These are phyloP conservation scores for Buphagus erythrorhynchus DNA, from an alignment of 2,797 vertebrate genomes.

Conservation along the genomic window DNA sequence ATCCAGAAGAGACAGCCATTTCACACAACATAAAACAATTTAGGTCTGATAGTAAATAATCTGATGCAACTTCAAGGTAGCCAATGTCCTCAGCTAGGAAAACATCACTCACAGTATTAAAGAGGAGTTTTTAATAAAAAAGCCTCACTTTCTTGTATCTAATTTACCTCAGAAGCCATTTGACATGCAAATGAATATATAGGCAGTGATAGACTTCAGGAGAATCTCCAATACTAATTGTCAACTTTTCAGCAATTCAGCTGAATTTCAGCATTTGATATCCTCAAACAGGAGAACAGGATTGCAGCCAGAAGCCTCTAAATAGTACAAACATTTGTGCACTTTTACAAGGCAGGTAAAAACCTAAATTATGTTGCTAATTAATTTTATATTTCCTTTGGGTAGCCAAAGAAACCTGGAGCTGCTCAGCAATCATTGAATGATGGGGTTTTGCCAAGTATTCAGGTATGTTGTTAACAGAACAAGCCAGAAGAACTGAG, in stretches of 20 bases:
- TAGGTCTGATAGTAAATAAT: not conserved
- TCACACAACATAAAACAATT: not conserved
- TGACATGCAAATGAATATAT: not conserved
- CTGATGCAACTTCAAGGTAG: not conserved
- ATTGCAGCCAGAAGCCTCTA: conserved; percentile 70
- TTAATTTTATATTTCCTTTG: conserved; percentile 87
- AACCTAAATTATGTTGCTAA: conserved; percentile 78
- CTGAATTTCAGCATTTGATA: not conserved
- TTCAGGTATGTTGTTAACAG: conserved; percentile 80
- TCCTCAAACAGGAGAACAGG: conserved; percentile 50
- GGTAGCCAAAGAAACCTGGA: conserved; percentile 74
- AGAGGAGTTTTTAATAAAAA: conserved; percentile 37
- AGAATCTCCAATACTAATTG: not conserved
- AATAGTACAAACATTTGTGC: conserved; percentile 73
- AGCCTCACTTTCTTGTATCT: conserved; percentile 8
- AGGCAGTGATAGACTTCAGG: not conserved
- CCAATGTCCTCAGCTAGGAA: conserved; percentile 25
- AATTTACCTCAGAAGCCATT: conserved; percentile 27
- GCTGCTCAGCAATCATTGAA: conserved; percentile 61
- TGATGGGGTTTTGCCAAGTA: conserved; percentile 73
- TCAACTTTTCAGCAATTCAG: not conserved
- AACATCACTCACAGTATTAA: conserved; percentile 13
- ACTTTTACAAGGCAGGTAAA: conserved; percentile 80
- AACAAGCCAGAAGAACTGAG: conserved; percentile 76
- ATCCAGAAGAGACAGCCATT: not conserved